Evolutionary conservation across 2,888 invertebrate species (phyloP).

Genomic region (Melanostoma scalare): DNA sequence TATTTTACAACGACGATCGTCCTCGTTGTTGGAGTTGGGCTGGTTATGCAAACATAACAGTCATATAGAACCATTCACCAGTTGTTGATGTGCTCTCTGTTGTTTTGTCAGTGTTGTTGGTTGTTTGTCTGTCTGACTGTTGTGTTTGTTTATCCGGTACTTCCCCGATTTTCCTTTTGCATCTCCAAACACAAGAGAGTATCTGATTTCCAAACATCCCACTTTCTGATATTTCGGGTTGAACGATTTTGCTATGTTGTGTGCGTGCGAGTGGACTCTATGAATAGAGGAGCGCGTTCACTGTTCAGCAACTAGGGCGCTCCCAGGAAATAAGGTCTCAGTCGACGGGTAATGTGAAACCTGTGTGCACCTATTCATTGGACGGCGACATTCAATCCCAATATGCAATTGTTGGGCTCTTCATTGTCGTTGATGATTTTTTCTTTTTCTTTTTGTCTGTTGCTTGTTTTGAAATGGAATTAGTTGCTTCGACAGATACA

Average conservation of each 20-base stretch:
- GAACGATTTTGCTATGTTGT: slow-evolving; percentile 58
- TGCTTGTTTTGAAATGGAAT: slow-evolving; percentile 51
- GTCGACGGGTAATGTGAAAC: slow-evolving; percentile 66
- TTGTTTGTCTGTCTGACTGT: slow-evolving; percentile 32
- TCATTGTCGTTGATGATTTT: slow-evolving; percentile 28
- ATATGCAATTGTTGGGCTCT: slow-evolving; percentile 60
- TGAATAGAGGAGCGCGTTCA: slow-evolving; percentile 45
- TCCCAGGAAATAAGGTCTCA: slow-evolving; percentile 73
- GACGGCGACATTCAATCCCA: slow-evolving; percentile 65
- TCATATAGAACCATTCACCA: slow-evolving; percentile 57
- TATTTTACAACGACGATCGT: slow-evolving; percentile 60
- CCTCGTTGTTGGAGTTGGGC: slow-evolving; percentile 21
- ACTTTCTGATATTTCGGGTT: slow-evolving; percentile 72
- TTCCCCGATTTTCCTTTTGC: slow-evolving; percentile 53
- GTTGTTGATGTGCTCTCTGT: slow-evolving; percentile 10
- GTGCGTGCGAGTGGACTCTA: slow-evolving; percentile 39
- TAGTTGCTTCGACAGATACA: slow-evolving; percentile 59
- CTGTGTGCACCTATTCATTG: slow-evolving; percentile 71
- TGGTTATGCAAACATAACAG: slow-evolving; percentile 50
- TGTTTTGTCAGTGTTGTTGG: slow-evolving; percentile 9
- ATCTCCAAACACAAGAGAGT: slow-evolving; percentile 58
- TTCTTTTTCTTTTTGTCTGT: too few species aligned
- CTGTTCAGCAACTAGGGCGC: slow-evolving; percentile 63
- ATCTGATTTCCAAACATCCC: slow-evolving; percentile 73
- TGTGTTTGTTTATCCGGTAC: slow-evolving; percentile 72